Conservation (phyloP, 2,113 vertebrate genomes). For the Cochlearius cochlearius region DNA sequence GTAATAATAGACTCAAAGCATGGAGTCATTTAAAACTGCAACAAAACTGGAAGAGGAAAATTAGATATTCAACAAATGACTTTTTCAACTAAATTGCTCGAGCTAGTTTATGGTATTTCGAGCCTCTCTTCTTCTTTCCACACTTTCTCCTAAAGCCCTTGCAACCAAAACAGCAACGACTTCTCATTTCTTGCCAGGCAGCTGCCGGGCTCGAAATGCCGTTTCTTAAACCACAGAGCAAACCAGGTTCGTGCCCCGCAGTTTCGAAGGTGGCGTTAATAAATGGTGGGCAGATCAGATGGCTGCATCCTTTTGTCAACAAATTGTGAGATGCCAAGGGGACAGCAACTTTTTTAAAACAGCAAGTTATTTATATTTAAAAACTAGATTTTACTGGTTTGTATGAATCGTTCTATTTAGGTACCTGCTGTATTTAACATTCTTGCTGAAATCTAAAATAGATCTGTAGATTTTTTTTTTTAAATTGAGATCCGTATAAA, state of each 20-base stretch:
- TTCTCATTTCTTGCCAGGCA: neutral
- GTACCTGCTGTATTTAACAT: neutral
- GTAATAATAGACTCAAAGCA: neutral
- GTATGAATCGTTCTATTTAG: neutral
- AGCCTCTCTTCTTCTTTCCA: neutral
- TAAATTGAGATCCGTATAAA: slow-evolving; percentile 28
- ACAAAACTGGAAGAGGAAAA: neutral
- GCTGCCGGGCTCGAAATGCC: neutral
- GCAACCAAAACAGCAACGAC: neutral
- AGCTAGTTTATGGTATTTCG: neutral
- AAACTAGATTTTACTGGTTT: neutral
- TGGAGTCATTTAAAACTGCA: neutral
- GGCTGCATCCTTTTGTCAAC: neutral
- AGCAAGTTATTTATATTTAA: neutral
- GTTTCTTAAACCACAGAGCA: neutral
- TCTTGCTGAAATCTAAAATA: slow-evolving; percentile 44
- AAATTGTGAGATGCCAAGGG: neutral
- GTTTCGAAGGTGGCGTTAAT: neutral
- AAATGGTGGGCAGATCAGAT: neutral
- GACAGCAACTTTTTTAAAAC: neutral
- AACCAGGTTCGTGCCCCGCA: neutral
- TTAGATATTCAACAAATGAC: neutral
- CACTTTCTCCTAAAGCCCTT: neutral
- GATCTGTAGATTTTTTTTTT: neutral
- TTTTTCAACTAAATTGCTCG: neutral